These are phyloP conservation scores for Megaustenia siamemsis DNA, from an alignment of 2,888 invertebrate species.

Conservation along the genomic window DNA sequence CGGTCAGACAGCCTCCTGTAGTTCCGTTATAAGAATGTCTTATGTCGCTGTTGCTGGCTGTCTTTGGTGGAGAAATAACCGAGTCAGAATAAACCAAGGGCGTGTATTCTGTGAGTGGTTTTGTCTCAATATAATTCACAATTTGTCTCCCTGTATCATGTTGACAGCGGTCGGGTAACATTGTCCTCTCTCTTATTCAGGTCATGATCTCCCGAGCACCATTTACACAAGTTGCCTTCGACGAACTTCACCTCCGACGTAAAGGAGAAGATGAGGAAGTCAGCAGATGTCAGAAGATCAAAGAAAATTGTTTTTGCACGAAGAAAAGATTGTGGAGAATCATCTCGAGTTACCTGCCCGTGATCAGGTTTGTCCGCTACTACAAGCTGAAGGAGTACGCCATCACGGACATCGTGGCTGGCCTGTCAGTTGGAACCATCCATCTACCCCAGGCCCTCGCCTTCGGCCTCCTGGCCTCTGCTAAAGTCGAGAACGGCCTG, in stretches of 20 bases:
- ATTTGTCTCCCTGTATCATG: too few relatives aligned
- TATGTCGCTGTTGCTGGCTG: too few relatives aligned
- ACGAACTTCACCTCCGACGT: slow-evolving; percentile 65
- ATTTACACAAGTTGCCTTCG: slow-evolving; percentile 65
- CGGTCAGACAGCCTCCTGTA: too few relatives aligned
- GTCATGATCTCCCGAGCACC: slow-evolving; percentile 27
- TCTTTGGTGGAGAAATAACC: too few relatives aligned
- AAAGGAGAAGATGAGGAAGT: slow-evolving; percentile 25
- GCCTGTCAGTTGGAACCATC: slow-evolving; percentile 76
- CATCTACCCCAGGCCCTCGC: slow-evolving; percentile 78
- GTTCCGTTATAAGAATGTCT: too few relatives aligned
- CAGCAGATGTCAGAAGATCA: slow-evolving; percentile 55
- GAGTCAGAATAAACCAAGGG: too few relatives aligned
- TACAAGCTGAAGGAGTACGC: slow-evolving; percentile 72
- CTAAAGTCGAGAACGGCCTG: slow-evolving; percentile 74
- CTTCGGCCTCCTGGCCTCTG: slow-evolving; percentile 72
- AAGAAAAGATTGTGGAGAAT: slow-evolving; percentile 68
- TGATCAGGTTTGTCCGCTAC: slow-evolving; percentile 68
- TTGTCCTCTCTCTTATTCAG: not conserved
- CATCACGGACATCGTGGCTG: slow-evolving; percentile 74
- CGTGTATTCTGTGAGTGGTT: too few relatives aligned
- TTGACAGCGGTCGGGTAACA: not conserved
- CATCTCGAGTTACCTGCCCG: slow-evolving; percentile 67
- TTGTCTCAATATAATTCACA: too few relatives aligned
- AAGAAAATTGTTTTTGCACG: slow-evolving; percentile 65